Conservation (phyloP, 2,888 invertebrate genomes). For the Phaedon cochleariae region DNA sequence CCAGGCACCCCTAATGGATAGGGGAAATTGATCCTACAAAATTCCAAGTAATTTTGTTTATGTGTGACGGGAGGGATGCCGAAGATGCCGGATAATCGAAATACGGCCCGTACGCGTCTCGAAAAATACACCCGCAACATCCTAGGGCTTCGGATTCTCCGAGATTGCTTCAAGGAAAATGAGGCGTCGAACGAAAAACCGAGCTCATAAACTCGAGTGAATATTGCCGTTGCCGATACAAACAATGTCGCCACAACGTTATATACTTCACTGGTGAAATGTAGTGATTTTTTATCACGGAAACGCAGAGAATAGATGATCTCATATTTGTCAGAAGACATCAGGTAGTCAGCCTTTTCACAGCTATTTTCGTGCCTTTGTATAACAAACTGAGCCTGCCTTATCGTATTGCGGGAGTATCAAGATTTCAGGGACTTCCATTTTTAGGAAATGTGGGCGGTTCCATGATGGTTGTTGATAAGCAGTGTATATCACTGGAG, state of each 20-base stretch:
- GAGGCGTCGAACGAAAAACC: background rate
- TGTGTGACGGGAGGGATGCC: slow-evolving; percentile 47
- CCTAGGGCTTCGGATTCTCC: background rate
- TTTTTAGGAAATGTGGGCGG: too few relatives aligned
- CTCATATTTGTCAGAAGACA: too few relatives aligned
- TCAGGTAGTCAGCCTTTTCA: too few relatives aligned
- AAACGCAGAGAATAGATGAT: too few relatives aligned
- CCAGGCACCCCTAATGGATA: slow-evolving; percentile 31
- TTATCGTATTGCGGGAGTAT: too few relatives aligned
- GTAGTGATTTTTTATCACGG: too few relatives aligned
- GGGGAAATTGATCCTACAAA: slow-evolving; percentile 52
- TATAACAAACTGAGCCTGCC: too few relatives aligned
- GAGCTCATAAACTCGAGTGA: background rate
- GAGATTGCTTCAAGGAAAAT: background rate
- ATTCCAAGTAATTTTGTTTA: slow-evolving; percentile 59
- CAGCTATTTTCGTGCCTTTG: too few relatives aligned
- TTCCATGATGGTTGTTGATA: too few relatives aligned
- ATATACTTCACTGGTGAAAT: too few relatives aligned
- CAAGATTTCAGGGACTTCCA: too few relatives aligned
- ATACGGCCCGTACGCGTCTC: slow-evolving; percentile 41
- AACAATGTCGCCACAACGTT: background rate
- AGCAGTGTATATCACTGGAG: too few relatives aligned
- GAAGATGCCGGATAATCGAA: slow-evolving; percentile 46
- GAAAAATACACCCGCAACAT: slow-evolving; percentile 1
- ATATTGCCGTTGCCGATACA: background rate